Conservation (phyloP, 2,797 vertebrate species). For the Danio albolineatus region DNA sequence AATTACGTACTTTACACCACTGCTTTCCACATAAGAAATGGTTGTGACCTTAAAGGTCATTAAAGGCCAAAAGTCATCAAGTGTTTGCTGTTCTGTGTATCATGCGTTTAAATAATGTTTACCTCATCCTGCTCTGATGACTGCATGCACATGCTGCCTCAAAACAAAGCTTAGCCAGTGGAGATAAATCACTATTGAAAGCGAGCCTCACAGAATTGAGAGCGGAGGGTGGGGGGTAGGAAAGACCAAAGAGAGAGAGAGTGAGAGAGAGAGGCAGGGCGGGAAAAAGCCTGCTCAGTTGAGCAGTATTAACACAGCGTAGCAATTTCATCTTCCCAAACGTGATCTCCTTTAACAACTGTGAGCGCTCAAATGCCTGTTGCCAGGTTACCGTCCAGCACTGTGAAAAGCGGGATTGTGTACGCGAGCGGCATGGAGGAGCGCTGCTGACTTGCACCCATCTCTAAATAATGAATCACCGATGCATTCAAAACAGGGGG, state of each 20-base stretch:
- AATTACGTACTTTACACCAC: too few species aligned
- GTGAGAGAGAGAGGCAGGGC: slow-evolving; percentile 13
- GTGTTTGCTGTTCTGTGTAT: neutral
- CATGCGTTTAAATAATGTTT: neutral
- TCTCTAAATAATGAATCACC: slow-evolving; percentile 65
- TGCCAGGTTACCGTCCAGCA: slow-evolving; percentile 69
- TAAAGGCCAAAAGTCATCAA: neutral
- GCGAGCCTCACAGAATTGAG: slow-evolving; percentile 28
- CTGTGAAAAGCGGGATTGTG: slow-evolving; percentile 57
- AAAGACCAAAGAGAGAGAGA: slow-evolving; percentile 29
- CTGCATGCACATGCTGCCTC: slow-evolving; percentile 12
- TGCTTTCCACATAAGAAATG: neutral
- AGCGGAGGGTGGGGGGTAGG: slow-evolving; percentile 44
- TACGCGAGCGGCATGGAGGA: slow-evolving; percentile 60
- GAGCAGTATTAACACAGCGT: slow-evolving; percentile 54
- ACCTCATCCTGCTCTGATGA: neutral
- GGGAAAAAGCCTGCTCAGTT: slow-evolving; percentile 42
- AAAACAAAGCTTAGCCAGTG: slow-evolving; percentile 38
- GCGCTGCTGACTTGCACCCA: slow-evolving; percentile 56
- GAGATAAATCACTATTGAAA: slow-evolving; percentile 42
- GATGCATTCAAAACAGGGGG: slow-evolving; percentile 46
- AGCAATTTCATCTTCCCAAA: slow-evolving; percentile 59
- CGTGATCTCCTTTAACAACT: slow-evolving; percentile 60
- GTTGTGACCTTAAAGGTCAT: slow-evolving; percentile 19
- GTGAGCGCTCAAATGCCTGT: slow-evolving; percentile 64